Base-by-base conservation (phyloP, 2,888 invertebrate genomes). In the Plagodis pulveraria region DNA sequence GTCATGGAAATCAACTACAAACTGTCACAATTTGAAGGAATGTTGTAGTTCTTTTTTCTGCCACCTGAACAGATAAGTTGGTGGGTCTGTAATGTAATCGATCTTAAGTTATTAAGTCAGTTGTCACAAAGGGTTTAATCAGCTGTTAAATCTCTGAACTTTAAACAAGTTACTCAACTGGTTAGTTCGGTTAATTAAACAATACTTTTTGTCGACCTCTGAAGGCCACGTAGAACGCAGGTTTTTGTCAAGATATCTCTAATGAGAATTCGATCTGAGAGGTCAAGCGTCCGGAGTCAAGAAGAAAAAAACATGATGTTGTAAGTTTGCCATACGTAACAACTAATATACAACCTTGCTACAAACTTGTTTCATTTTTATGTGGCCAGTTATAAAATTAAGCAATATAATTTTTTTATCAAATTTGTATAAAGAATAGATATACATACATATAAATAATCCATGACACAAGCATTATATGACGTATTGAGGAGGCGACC, bases 231-330 rank as follows among this genome's bases (percentile, higher is more conserved):
- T 42, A 5, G 6, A 12, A 33, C 22, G 36, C 33, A 54, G 51
- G 45, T 54, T 58, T 60, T 48, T 56, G 48, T 60, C 56, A 35
- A 36, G 54, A 47, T n/a, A 40, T 40, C 5, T 48, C 47, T 50
- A 59, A 59, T 59, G 51, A 58, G 58, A 59, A 60, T 55, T 60
- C 51, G 51, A 56, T 60, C 35, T 22, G 33, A 51, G 59, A 52
- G 56, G 60, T 60, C 60, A 60, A 60, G 52, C 40, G 48, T 55
- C 50, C 34, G 40, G 11, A 22, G 38, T 5, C 40, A 46, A 10
- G 45, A 35, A 50, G 12, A 40, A 55, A 58, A 12, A 55, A 55
- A 51, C 49, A 33, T 33, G 12, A 22, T 56, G 49, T 56, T 42
- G 60, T 42, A 61, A 51, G 43, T 40, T 10, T 36, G 6, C 38